Evolutionary conservation across 2,797 vertebrate genomes (phyloP).

Genomic region (Scolopax rusticola): DNA sequence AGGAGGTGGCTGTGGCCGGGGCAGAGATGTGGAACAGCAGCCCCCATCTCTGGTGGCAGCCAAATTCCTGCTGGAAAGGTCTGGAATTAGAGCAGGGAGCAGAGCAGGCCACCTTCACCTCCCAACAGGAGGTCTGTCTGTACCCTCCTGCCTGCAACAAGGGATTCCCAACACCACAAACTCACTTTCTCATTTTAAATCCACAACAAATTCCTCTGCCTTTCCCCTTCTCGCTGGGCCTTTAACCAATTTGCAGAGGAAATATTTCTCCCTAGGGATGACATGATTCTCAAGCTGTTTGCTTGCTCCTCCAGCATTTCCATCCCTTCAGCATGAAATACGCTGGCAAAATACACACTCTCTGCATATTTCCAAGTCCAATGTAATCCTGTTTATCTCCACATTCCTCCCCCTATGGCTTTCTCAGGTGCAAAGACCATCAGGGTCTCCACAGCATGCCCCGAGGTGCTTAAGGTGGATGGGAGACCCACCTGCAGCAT

Average conservation of each 20-base stretch:
- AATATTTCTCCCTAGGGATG: background rate
- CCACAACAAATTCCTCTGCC: background rate
- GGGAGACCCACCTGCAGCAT: background rate
- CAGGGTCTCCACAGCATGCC: accelerated
- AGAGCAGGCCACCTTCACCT: background rate
- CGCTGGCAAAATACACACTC: background rate
- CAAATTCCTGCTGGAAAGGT: background rate
- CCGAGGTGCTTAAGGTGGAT: background rate
- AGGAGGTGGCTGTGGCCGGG: background rate
- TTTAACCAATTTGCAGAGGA: background rate
- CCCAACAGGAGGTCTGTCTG: background rate
- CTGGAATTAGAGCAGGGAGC: background rate
- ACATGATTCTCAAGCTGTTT: background rate
- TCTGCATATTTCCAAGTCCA: background rate
- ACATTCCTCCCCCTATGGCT: background rate
- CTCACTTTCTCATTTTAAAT: conserved; percentile 34
- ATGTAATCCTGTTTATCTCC: background rate
- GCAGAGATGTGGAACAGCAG: background rate
- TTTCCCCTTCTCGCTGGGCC: background rate
- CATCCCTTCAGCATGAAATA: background rate
- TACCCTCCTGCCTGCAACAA: background rate
- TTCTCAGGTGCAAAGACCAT: background rate
- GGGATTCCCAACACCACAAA: background rate
- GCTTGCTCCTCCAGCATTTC: background rate
- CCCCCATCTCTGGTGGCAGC: background rate